phyloP scores from a whole-genome alignment of 1,140 invertebrate genomes.

The Calliphora vicina region DNA sequence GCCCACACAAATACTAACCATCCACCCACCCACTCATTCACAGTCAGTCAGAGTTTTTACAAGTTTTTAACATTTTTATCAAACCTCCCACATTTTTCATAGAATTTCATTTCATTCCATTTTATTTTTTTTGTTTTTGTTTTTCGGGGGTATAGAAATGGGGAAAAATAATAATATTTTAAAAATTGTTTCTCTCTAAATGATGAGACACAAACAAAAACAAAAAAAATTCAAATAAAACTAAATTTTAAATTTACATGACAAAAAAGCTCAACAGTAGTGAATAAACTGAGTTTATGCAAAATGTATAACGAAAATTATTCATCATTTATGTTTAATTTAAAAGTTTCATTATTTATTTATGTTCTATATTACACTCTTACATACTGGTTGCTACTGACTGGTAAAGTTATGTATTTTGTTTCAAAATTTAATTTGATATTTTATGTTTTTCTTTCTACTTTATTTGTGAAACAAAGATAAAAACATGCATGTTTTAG shows the following conservation, averaged over 20 bases:
- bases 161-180: not conserved
- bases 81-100: not conserved
- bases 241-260: not conserved
- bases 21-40: not conserved
- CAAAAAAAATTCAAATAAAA: not conserved
- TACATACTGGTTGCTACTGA: too few relatives aligned
- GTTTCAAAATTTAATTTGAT: too few relatives aligned
- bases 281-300: not conserved
- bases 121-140: too few relatives aligned
- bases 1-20: not conserved
- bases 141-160: not conserved
- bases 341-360: constrained; percentile 9
- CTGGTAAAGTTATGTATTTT: too few relatives aligned
- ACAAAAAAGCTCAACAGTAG: not conserved
- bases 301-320: not conserved
- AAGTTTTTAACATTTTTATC: not conserved
- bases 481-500: too few relatives aligned
- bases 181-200: not conserved
- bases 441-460: too few relatives aligned
- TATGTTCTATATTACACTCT: not conserved
- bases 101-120: too few relatives aligned
- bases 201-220: not conserved
- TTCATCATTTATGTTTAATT: not conserved
- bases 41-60: not conserved
- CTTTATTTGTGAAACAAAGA: too few relatives aligned